Evolutionary conservation across 1,140 invertebrate species (phyloP).

Genomic region (Luehdorfia chinensis): DNA sequence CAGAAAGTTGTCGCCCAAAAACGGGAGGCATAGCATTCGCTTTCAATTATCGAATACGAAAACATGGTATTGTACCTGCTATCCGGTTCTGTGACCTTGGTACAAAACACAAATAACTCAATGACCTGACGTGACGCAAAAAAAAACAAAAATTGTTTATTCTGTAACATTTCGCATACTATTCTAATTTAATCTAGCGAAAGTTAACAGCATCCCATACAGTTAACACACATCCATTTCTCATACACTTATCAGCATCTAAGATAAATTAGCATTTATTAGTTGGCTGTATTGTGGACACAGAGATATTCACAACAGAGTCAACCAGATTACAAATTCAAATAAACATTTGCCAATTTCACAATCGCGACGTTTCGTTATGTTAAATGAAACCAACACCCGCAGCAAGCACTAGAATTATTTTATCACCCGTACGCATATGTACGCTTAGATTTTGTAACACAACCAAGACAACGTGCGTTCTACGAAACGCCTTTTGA

Average conservation of each 20-base stretch:
- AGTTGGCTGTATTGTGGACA: constrained; percentile 13
- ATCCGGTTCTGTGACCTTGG: constrained; percentile 59
- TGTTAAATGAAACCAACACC: constrained; percentile 9
- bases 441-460: too few relatives aligned
- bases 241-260: constrained; percentile 29
- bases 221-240: constrained; percentile 22
- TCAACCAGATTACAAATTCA: neutral
- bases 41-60: constrained; percentile 55
- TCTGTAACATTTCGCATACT: constrained; percentile 49
- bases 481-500: neutral
- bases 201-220: constrained; percentile 34
- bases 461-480: neutral
- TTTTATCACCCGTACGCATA: too few relatives aligned
- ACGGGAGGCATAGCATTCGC: constrained; percentile 51
- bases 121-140: constrained; percentile 46
- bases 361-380: constrained; percentile 4
- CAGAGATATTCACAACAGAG: constrained; percentile 1
- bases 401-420: neutral
- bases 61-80: too few relatives aligned
- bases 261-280: constrained; percentile 31
- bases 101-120: constrained; percentile 40
- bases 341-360: constrained; percentile 6
- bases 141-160: constrained; percentile 47
- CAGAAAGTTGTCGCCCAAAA: constrained; percentile 59
- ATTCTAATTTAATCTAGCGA: constrained; percentile 51